Base-by-base conservation (phyloP, 2,888 invertebrate genomes). In the Abscondita cerata region DNA sequence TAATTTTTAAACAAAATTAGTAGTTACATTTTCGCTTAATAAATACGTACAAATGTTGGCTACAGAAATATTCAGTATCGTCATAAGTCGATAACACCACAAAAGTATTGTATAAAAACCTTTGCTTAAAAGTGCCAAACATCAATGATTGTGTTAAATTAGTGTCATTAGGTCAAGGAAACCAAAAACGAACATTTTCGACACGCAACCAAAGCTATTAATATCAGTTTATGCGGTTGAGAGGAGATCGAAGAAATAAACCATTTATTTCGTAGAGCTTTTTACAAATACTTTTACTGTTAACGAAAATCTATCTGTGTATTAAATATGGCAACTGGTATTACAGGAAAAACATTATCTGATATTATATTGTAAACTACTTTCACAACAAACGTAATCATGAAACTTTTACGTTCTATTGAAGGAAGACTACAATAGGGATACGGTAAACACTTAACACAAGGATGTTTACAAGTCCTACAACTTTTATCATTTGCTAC, bases 311-410 rank as follows among this genome's bases (percentile, higher is more conserved):
- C 18, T 19, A 19, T 18, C 18, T 19, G n/a, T 11, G 44, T 18
- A 44, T 44, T 44, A 44, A 19, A 19, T 19, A 44, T 15, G 18
- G 9, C 11, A 19, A 44, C n/a, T 8, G 44, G 1, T 19, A 16
- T 1, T 2, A 25, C 18, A 44, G 11, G n/a, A 19, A 18, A 3
- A 41, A 41, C 8, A 15, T 41, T 9, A 41, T 41, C 13, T 18
- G 41, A 41, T 19, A 44, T 11, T 44, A 44, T 19, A 3, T 18
- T 44, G 44, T 44, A 44, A 44, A 44, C 44, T 18, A 44, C 44
- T 44, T 44, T 44, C 44, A 11, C 44, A 44, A 44, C 44, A 44
- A 44, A 44, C 18, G 18, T 44, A 44, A 44, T 44, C 44, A 18
- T 44, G 15, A 44, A 44, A 44, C 18, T 44, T 44, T 18, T 44